Percentiles rank a stretch among this genome's conserved stretches.
Conservation (phyloP, 2,797 vertebrate species). For the Acanthornis magna region DNA sequence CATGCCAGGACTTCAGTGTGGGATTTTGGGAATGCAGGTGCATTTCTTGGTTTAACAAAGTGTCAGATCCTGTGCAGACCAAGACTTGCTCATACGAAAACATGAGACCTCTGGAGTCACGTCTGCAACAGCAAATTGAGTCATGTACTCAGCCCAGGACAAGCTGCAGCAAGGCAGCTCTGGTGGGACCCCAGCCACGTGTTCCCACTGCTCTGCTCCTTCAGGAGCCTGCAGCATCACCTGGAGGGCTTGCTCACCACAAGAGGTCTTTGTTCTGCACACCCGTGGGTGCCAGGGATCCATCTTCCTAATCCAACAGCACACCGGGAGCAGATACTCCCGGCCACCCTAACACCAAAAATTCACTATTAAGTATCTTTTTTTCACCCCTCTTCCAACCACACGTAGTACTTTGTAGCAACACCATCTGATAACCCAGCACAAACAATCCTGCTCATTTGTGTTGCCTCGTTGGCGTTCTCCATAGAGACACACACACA, state of each 20-base stretch:
- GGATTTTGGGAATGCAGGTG: neutral
- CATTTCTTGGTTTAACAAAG: neutral
- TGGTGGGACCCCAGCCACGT: neutral
- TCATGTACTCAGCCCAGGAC: fast-evolving
- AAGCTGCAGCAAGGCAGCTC: neutral
- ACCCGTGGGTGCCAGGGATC: neutral
- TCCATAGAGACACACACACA: neutral
- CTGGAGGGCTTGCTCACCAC: neutral
- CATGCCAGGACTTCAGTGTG: neutral
- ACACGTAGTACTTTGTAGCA: neutral
- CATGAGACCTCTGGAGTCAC: neutral
- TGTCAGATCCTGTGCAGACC: neutral
- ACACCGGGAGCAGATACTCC: neutral
- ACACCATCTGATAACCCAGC: neutral
- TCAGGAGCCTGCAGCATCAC: neutral
- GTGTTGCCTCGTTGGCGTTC: neutral
- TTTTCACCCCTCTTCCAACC: neutral
- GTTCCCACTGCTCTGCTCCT: neutral
- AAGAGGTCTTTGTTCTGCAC: neutral
- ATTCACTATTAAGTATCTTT: no score
- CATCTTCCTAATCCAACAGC: neutral
- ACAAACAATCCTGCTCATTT: neutral
- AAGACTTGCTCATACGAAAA: neutral
- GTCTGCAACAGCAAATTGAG: neutral
- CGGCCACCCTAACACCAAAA: neutral